These are phyloP conservation scores for Austrolebias charrua DNA, from an alignment of 2,797 vertebrate species.

Conservation along the genomic window DNA sequence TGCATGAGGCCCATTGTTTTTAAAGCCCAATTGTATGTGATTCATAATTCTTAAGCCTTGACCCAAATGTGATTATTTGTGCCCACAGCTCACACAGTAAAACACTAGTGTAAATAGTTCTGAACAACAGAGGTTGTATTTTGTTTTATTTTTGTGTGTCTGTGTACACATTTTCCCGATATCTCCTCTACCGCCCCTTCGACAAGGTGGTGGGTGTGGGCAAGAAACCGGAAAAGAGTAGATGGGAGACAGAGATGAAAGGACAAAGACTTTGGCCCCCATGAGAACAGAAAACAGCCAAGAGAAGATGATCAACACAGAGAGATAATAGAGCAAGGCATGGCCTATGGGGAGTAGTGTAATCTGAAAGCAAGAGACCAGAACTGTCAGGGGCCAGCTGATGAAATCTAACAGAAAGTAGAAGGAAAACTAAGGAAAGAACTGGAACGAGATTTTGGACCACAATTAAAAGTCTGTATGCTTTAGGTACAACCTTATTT, in stretches of 20 bases:
- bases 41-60: background rate
- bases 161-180: background rate
- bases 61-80: background rate
- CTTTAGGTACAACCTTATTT: slow-evolving; percentile 2
- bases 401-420: slow-evolving; percentile 65
- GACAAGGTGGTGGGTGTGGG: background rate
- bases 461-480: slow-evolving; percentile 31
- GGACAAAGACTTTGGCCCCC: slow-evolving; percentile 30
- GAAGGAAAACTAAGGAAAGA: slow-evolving; percentile 4
- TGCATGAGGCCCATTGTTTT: too few species aligned
- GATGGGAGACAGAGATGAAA: slow-evolving; percentile 41
- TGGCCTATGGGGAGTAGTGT: slow-evolving; percentile 56
- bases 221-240: slow-evolving; percentile 27
- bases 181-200: background rate
- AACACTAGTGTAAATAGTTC: background rate
- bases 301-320: slow-evolving; percentile 38
- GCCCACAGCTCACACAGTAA: background rate
- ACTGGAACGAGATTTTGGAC: background rate
- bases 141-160: background rate
- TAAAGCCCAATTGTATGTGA: background rate
- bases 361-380: slow-evolving; percentile 63
- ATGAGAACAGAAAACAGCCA: slow-evolving; percentile 35
- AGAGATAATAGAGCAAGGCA: slow-evolving; percentile 42
- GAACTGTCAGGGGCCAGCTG: slow-evolving; percentile 41
- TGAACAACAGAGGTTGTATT: background rate